Conservation (phyloP, 2,113 vertebrate genomes). For the Ceuthmochares aereus region DNA sequence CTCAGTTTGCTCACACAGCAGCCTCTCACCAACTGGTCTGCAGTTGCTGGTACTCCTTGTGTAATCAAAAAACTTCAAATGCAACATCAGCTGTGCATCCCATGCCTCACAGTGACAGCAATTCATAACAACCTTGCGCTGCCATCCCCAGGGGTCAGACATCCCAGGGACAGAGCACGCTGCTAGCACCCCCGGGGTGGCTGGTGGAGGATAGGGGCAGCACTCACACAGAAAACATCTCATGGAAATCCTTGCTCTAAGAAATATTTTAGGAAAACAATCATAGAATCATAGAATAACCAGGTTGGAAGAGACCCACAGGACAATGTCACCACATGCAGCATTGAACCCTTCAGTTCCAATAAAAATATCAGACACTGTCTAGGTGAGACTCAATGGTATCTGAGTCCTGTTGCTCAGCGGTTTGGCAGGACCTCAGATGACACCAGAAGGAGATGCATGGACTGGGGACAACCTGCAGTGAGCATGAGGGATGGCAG, state of each 20-base stretch:
- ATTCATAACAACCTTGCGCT: fast-evolving
- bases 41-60: not conserved
- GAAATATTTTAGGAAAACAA: not conserved
- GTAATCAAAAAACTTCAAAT: not conserved
- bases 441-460: not conserved
- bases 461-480: not conserved
- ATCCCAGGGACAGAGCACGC: fast-evolving
- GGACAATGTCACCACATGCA: not conserved
- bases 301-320: no score
- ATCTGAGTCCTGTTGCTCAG: not conserved
- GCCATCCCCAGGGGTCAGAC: not conserved
- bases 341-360: not conserved
- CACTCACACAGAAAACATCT: fast-evolving
- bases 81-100: not conserved
- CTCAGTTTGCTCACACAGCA: not conserved
- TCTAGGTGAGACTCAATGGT: fast-evolving
- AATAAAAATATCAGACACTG: not conserved
- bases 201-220: not conserved
- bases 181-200: not conserved
- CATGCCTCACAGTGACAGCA: not conserved
- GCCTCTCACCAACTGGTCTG: not conserved
- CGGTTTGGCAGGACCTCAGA: not conserved
- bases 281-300: no score
- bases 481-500: not conserved
- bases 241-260: not conserved